Base-by-base conservation (phyloP, 2,113 vertebrate species). In the Vulpes vulpes region DNA sequence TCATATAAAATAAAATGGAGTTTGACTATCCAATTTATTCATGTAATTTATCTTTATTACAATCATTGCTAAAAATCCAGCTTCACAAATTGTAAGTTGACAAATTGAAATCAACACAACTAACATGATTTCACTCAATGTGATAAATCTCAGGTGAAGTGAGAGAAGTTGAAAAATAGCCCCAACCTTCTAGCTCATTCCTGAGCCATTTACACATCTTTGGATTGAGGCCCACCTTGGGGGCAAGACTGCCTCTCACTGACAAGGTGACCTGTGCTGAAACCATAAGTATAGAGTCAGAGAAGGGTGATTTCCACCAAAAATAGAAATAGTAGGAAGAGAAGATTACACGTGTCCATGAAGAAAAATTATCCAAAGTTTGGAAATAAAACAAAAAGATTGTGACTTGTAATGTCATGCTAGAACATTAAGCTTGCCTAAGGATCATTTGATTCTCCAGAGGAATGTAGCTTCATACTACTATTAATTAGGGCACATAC, bases 201-300 rank as follows among this genome's bases (percentile, higher is more conserved):
- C 32, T 9, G 8, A 43, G 74, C 7, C 62, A 6, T 23, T 30
- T 81, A 8, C 35, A 59, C 19, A 57, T 11, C 14, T 23, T 84
- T 22, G n/a, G 32, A n/a, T 6, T 16, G 25, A 73, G 32, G 16
- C 4, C 16, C 16, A 2, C 2, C 1, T 8, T 11, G 11, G 4
- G 1, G 23, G 1, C 6, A 43, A 15, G 11, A 1, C 38, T 51
- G 3, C 11, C 23, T 76, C 19, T 55, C 2, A 8, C 9, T 59
- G 49, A 55, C 38, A 79, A 27, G 62, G 23, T 32, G 38, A 78
- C 5, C 9, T 59, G 25, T 78, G 59, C 17, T 43, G 49, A 73
- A 62, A 78, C 25, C 11, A 6, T 0, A 7, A 8, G 22, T 1
- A 23, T n/a, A 5, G 17, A 65, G 12, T 53, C 16, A 25, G 32